Evolutionary conservation across 2,888 invertebrate genomes (phyloP), one percentile per base, ranked within the genome.

Genomic region (Cactoblastis cactorum): DNA sequence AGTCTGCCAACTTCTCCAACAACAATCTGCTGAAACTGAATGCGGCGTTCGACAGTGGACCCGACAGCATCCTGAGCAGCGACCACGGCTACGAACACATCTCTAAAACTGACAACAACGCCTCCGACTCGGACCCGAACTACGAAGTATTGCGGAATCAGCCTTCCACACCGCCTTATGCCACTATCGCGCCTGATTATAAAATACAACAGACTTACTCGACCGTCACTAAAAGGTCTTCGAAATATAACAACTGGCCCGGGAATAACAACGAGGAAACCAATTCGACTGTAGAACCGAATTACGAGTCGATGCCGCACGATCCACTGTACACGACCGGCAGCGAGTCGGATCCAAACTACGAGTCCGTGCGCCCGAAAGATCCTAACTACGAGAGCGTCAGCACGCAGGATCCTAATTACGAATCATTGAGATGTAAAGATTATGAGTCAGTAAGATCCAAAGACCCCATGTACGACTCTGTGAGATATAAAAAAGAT

Each of bases 11-110:
- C 37, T 77, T 74, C 49, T 62, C 71, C 0, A 81, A 80, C 54
- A 83, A 83, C 53, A 80, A 83, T 56, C 51, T 80, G 41, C 52
- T 83, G 4, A 83, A 86, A 59, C 49, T 79, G 15, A 84, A 83
- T 53, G 50, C 74, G 18, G 67, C 77, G 34, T 61, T 78, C 2
- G 90, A 90, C 53, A 92, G 92, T 60, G 92, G 92, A 0, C 92
- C 92, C 0, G 90, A 91, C 61, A 92, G 92, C 71, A 85, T 91
- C 24, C 82, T 91, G 33, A 91, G 91, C 69, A 92, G 91, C 56
- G 94, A 95, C 79, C 93, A 94, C 0, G 94, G 94, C 4, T 95
- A 95, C 74, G 95, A 95, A 71, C 93, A 93, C 45, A 91, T 95
- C 15, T 79, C 88, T 22, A 85, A 86, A 61, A 67, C 73, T 39